Base-by-base conservation (phyloP, 2,113 vertebrate genomes). In the Cyanoderma ruficeps region DNA sequence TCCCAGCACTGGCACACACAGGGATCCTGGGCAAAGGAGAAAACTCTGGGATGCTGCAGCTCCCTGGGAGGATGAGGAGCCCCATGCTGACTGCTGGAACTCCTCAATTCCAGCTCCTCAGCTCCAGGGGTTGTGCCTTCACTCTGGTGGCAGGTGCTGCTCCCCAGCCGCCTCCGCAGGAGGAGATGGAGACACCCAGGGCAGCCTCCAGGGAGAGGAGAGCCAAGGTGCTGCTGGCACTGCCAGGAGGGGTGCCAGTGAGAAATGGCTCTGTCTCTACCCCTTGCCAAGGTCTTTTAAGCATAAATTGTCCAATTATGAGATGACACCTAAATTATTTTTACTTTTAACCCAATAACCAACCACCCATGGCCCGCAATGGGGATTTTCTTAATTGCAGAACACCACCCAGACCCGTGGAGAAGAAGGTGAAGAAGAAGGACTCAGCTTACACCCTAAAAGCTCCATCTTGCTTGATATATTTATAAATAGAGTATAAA, bases 1-100 rank as follows among this genome's bases (percentile, higher is more conserved):
- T 42, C 63, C 57, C 67, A 7, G 47, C 3, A 2, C 2, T 13
- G 21, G 10, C 64, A 8, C 35, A 10, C 0, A 0, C 21, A 1
- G 0, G 2, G 63, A 12, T 47, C 23, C 53, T 22, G 22, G 30
- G 80, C 11, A 7, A 7, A 67, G 41, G 9, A 64, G 55, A 35
- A 37, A 37, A n/a, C 60, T 15, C 50, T 55, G 55, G 77, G 81
- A 18, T 27, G 60, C 25, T 61, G 27, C 64, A 67, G 74, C 14
- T 68, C 84, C 22, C 63, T n/a, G 84, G 44, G 19, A 92, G 91
- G 72, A 64, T 81, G 20, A 65, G 57, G 50, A 69, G 33, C 68
- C 15, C 46, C 41, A 24, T 0, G 6, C 25, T 46, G 70, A 4
- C 70, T 63, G 39, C 60, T 37, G 81, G 63, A 87, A 93, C 41